A percentile compares a stretch with the other conserved stretches of the same genome.
Conservation (phyloP, 1,140 invertebrate species). For the Cyclargus thomasi region DNA sequence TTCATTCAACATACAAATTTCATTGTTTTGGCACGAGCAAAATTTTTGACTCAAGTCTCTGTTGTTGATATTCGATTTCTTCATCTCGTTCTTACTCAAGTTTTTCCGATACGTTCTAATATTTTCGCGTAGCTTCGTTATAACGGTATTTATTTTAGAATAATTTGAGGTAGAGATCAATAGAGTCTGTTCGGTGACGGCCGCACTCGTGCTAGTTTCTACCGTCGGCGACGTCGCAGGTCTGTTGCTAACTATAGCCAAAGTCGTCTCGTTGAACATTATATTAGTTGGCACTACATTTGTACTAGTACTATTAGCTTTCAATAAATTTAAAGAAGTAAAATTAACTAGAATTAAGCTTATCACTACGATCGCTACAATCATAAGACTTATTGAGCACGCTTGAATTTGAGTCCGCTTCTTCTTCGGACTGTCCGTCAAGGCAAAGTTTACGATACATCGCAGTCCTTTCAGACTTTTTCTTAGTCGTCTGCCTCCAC, state of each 20-base stretch:
- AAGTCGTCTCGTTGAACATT: constrained; percentile 48
- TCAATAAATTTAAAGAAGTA: constrained; percentile 55
- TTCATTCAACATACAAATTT: constrained; percentile 81
- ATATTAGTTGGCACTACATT: constrained; percentile 59
- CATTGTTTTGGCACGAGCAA: constrained; percentile 70
- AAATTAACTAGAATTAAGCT: constrained; percentile 69
- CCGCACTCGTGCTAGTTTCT: constrained; percentile 22
- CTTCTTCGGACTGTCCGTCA: constrained; percentile 60
- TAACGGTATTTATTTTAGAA: constrained; percentile 38
- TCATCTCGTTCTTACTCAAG: constrained; percentile 36
- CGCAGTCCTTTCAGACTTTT: constrained; percentile 66
- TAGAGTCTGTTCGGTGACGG: constrained; percentile 24
- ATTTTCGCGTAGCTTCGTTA: constrained; percentile 62
- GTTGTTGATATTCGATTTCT: constrained; percentile 48
- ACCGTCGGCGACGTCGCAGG: background rate
- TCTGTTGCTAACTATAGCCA: constrained; percentile 34
- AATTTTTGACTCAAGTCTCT: constrained; percentile 55
- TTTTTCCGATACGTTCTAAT: constrained; percentile 60
- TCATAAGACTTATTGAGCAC: constrained; percentile 71
- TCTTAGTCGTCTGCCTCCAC: constrained; percentile 52
- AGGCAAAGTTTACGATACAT: constrained; percentile 63
- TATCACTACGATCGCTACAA: constrained; percentile 65
- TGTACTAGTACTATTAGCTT: constrained; percentile 53
- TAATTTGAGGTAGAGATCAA: constrained; percentile 34
- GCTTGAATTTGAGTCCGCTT: constrained; percentile 66